A percentile compares a stretch with the other conserved stretches of the same genome.
Conservation (phyloP, 2,797 vertebrate genomes). For the Pangasius larnaudii region DNA sequence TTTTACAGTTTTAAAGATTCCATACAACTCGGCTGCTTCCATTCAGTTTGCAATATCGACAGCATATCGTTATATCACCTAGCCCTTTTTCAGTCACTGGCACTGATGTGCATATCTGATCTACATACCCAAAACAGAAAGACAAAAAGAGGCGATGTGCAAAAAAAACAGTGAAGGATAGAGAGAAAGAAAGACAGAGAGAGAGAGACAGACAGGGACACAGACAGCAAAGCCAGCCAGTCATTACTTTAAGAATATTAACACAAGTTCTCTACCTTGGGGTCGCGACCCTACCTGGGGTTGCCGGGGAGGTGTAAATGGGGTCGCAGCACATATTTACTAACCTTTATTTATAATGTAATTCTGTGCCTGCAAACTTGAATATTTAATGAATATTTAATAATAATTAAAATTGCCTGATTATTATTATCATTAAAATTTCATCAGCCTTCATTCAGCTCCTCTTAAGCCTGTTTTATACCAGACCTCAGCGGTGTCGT, state of each 20-base stretch:
- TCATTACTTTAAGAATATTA: not conserved
- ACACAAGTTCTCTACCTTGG: not conserved
- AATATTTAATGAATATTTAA: not conserved
- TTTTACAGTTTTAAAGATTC: not conserved
- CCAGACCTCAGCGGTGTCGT: not conserved
- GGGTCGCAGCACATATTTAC: not conserved
- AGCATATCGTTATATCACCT: too few relatives aligned
- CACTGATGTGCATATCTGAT: not conserved
- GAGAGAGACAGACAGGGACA: slow-evolving; percentile 16
- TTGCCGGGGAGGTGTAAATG: not conserved
- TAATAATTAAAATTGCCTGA: not conserved
- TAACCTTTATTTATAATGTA: not conserved
- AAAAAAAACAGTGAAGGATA: not conserved
- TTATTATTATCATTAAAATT: not conserved
- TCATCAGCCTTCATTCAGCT: slow-evolving; percentile 8
- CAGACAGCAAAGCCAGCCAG: not conserved
- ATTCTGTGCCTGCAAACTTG: not conserved
- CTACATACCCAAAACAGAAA: not conserved
- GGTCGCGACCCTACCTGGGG: not conserved
- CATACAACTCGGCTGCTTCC: not conserved
- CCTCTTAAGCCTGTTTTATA: too few relatives aligned
- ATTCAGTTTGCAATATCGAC: not conserved
- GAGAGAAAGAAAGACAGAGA: not conserved
- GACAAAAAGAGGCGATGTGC: not conserved
- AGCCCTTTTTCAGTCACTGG: not conserved